These are phyloP conservation scores for Aurelia aurita complex sp. Pacific DNA, from an alignment of 30 jellyfish, hydroid and myxozoan species.

Conservation along the genomic window DNA sequence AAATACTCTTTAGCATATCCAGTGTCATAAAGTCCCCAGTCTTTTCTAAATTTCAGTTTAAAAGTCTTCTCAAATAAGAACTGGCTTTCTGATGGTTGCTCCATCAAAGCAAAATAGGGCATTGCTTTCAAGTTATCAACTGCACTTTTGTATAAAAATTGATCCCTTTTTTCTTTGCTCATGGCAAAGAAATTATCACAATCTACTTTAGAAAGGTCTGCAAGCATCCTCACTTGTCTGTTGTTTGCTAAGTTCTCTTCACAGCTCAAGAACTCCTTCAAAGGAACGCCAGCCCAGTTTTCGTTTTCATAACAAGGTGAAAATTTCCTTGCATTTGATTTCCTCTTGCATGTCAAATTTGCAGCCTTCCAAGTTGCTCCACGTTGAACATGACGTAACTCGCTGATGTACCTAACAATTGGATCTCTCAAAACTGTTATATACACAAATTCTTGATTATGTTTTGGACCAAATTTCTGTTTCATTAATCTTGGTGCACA, in stretches of 20 bases:
- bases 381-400: slow-evolving; percentile 91
- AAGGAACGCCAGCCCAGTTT: slow-evolving; percentile 49
- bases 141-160: slow-evolving; percentile 65
- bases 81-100: slow-evolving; percentile 82
- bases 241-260: slow-evolving; percentile 73
- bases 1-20: slow-evolving; percentile 80
- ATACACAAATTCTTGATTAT: slow-evolving; percentile 39
- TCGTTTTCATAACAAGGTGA: slow-evolving; percentile 64
- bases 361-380: slow-evolving; percentile 88
- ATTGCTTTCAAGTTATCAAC: slow-evolving; percentile 37
- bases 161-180: slow-evolving; percentile 12
- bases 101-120: slow-evolving; percentile 76
- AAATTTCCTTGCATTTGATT: background rate
- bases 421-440: slow-evolving; percentile 87
- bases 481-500: slow-evolving; percentile 76
- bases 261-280: slow-evolving; percentile 67
- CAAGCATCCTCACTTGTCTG: slow-evolving; percentile 93
- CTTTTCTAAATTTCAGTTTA: slow-evolving; percentile 53
- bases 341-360: slow-evolving; percentile 54
- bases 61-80: slow-evolving; percentile 86
- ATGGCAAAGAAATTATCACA: slow-evolving; percentile 43
- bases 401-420: slow-evolving; percentile 78
- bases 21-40: slow-evolving; percentile 61
- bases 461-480: background rate
- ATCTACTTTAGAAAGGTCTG: slow-evolving; percentile 54